Base-by-base conservation (phyloP, 2,888 invertebrate species). In the Nomada ferruginata region DNA sequence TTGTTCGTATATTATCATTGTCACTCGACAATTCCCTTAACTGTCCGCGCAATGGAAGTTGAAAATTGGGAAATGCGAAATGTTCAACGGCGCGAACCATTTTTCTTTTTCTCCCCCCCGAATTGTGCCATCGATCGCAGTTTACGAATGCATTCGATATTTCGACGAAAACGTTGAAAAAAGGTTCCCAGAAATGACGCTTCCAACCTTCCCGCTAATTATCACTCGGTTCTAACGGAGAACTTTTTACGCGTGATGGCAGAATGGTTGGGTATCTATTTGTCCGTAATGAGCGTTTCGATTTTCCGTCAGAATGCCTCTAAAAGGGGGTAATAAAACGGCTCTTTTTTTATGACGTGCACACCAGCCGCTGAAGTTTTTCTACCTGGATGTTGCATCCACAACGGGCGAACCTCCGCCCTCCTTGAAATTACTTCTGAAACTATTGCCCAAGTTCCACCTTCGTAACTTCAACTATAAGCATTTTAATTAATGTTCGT, bases 281-380 rank as follows among this genome's bases (percentile, higher is more conserved):
- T 87, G 83, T 72, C 78, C 82, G 84, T 90, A 89, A 87, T 83
- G 87, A 89, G 88, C 84, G 82, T 85, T 90, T 88, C 89, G 87
- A 89, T 90, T 89, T 90, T 89, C 87, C 84, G 83, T 87, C 84
- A 88, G 86, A 83, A 73, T 76, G 79, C 63, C 64, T 60, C 44
- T 78, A 73, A 78, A 79, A 70, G 66, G 63, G 63, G 77, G 47
- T 83, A 82, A 77, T 83, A 83, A 82, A 83, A 83, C 50, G 57
- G 44, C 23, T 61, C 44, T 29, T 42, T 57, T 55, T 53, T 63
- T 53, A 50, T 10, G 60, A 59, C 65, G 42, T 23, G 50, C 42
- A 26, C 29, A 47, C n/a, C 61, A 44, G n/a, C 15, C 50, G 11
- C 26, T 36, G 10, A 63, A 76, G 60, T 66, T 80, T 47, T 36